Evolutionary conservation across 2,797 vertebrate species (phyloP), one percentile per base, ranked within the genome.

Genomic region (Characodon lateralis): DNA sequence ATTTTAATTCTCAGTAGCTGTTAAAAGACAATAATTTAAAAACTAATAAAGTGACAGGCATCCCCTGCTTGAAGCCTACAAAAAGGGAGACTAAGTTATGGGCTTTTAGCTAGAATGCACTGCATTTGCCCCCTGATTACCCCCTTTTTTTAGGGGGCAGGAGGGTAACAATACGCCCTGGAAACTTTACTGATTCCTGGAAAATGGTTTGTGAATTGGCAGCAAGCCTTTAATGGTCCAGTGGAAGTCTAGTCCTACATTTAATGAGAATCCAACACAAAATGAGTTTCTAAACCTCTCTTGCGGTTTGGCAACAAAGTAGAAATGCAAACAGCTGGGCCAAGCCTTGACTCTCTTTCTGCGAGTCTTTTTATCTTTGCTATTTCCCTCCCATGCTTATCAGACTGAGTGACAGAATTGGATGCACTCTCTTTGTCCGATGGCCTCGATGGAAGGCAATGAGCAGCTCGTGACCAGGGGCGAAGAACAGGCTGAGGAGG

Each of bases 401-500:
- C 86, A 83, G 77, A 9, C 48, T 66, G 63, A 85, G 65, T 81
- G 87, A 90, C 66, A 39, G 71, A 78, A 83, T 71, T 76, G 79
- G 86, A 87, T 81, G 83, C 78, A 73, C 41, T 72, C 84, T 84
- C 78, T 85, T 80, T 78, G 74, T 78, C 86, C 41, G 2, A 20
- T 66, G 76, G 80, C 89, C 91, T 87, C 74, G 74, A 81, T 24
- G 69, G 87, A 90, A 81, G 78, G 86, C 72, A 50, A 48, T 7
- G 51, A 88, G 83, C 74, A 69, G 83, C 81, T 85, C 53, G 63
- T 85, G 90, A 87, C 85, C 51, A 18, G 86, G 84, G 91, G 89
- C 82, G 76, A 81, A 86, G 83, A 91, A 87, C 87, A 85, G 82
- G 41, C 83, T 78, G 87, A 89, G 88, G 61, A 53, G 84, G 87